Evolutionary conservation across 2,888 invertebrate species (phyloP).

Genomic region (Pheosia gnoma): DNA sequence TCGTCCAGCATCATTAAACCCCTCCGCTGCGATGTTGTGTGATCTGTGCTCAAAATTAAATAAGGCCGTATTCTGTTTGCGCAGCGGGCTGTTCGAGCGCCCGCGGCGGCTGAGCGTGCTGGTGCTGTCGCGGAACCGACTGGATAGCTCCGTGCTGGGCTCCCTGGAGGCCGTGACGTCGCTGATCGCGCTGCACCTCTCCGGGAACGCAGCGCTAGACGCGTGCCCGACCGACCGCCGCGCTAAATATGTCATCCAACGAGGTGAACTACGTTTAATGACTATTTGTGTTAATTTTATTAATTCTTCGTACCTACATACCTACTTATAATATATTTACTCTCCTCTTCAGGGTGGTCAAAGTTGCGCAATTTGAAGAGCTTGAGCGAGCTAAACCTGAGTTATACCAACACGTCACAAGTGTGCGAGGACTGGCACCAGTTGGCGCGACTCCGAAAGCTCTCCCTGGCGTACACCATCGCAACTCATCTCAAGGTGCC

Average conservation of each 20-base stretch:
- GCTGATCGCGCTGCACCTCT: slow-evolving; percentile 33
- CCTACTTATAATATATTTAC: not conserved
- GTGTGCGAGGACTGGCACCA: slow-evolving; percentile 31
- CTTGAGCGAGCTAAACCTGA: slow-evolving; percentile 13
- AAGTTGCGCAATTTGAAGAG: slow-evolving; percentile 9
- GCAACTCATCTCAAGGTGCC: slow-evolving; percentile 22
- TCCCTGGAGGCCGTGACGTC: slow-evolving; percentile 21
- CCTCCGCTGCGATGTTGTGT: too few species aligned
- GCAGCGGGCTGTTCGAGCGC: slow-evolving; percentile 37
- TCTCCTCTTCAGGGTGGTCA: slow-evolving; percentile 19
- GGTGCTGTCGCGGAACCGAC: slow-evolving; percentile 35
- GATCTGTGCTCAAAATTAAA: too few species aligned
- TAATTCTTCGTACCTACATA: not conserved
- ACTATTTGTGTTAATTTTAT: too few species aligned
- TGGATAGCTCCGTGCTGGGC: slow-evolving; percentile 19
- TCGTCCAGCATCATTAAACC: too few species aligned
- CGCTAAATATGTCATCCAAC: slow-evolving; percentile 13
- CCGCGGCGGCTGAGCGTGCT: slow-evolving; percentile 27
- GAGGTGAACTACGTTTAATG: slow-evolving; percentile 12
- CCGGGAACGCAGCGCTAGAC: slow-evolving; percentile 37
- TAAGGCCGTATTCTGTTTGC: not conserved
- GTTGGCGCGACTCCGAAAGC: slow-evolving; percentile 14
- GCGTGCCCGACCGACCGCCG: slow-evolving; percentile 35
- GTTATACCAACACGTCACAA: slow-evolving; percentile 13
- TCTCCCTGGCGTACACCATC: slow-evolving; percentile 23